Conservation (phyloP, 1,140 invertebrate genomes). For the Procambarus clarkii region DNA sequence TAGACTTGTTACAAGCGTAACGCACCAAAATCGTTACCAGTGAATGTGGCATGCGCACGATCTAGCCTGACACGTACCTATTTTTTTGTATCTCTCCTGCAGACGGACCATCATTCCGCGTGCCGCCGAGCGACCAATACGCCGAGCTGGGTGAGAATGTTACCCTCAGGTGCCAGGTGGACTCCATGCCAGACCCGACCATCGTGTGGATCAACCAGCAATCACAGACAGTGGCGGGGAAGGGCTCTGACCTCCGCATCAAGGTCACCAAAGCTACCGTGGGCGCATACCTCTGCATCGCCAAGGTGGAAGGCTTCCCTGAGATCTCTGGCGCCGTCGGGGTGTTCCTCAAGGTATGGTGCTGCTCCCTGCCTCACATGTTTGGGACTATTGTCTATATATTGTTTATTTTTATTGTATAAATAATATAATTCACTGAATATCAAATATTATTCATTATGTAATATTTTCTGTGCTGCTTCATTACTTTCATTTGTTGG, state of each 20-base stretch:
- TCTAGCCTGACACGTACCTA: not conserved
- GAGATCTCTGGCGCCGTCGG: slow-evolving; percentile 80
- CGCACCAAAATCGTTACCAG: no score
- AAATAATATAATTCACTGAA: no score
- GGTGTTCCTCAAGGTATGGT: slow-evolving; percentile 75
- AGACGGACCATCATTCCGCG: slow-evolving; percentile 77
- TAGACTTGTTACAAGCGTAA: no score
- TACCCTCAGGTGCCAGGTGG: slow-evolving; percentile 76
- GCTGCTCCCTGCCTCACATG: not conserved
- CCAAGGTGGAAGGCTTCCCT: slow-evolving; percentile 85
- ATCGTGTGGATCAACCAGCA: slow-evolving; percentile 76
- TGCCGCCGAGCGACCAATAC: slow-evolving; percentile 75
- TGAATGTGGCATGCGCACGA: no score
- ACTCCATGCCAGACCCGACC: slow-evolving; percentile 77
- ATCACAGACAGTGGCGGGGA: slow-evolving; percentile 66
- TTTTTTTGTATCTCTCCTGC: slow-evolving; percentile 3
- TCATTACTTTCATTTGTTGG: no score
- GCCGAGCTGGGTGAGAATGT: slow-evolving; percentile 75
- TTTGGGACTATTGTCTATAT: no score
- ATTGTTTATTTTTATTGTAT: no score
- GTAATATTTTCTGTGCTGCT: no score
- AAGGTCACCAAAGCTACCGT: slow-evolving; percentile 84
- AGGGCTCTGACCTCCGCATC: slow-evolving; percentile 73
- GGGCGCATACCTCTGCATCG: slow-evolving; percentile 92
- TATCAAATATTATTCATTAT: no score